A percentile compares a stretch with the other conserved stretches of the same genome.
phyloP scores from a whole-genome alignment of 2,888 invertebrate genomes.

The Orthosia gracilis region DNA sequence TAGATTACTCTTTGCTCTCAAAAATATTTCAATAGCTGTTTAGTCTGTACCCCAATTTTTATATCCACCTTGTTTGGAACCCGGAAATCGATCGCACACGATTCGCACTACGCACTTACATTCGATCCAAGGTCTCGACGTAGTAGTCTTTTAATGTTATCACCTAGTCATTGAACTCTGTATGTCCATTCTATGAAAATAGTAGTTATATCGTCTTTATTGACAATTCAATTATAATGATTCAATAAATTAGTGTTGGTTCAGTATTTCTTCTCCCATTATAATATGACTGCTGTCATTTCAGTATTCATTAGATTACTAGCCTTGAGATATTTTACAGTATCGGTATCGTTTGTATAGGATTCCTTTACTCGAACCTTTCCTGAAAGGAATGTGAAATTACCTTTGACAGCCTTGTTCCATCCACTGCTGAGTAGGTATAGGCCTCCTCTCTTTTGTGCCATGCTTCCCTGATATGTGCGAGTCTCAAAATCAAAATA shows the following conservation, averaged over 20 bases:
- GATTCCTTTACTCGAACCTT: no score
- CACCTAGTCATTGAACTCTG: slow-evolving; percentile 39
- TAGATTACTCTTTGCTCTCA: background rate
- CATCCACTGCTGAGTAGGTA: background rate
- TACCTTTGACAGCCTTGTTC: background rate
- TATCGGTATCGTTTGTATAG: no score
- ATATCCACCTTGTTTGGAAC: slow-evolving; percentile 5
- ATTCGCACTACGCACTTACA: background rate
- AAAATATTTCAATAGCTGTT: background rate
- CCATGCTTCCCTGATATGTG: no score
- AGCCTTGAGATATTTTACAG: no score
- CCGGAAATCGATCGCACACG: slow-evolving; percentile 32
- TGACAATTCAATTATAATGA: no score
- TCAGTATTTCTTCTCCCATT: no score
- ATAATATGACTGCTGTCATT: no score
- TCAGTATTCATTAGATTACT: no score
- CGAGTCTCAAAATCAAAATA: no score
- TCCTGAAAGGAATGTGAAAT: no score
- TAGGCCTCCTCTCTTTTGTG: background rate
- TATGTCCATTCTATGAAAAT: slow-evolving; percentile 5
- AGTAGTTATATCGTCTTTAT: background rate
- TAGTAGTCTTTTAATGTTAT: slow-evolving; percentile 16
- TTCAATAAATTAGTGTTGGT: no score
- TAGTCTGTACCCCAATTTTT: background rate
- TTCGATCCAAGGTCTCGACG: slow-evolving; percentile 24